Evolutionary conservation across 2,113 vertebrate genomes (phyloP), one percentile per base, ranked within the genome.

Genomic region (Dipodomys stephensi): DNA sequence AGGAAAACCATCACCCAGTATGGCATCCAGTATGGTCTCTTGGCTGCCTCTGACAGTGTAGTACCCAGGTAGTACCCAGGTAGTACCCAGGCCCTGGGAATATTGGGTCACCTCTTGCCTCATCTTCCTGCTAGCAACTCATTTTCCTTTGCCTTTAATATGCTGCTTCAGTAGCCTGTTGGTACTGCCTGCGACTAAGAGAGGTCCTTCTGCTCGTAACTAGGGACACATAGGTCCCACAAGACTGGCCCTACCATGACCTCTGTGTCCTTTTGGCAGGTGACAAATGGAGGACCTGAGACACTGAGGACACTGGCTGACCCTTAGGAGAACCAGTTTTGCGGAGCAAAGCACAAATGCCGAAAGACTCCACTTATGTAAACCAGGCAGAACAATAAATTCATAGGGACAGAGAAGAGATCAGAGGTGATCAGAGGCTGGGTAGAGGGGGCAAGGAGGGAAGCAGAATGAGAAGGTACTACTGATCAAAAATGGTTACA

Each of bases 1-100:
- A 64, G 46, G 60, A 84, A 92, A 90, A 84, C 25, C n/a, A 46
- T 82, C 85, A 76, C 69, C 79, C 89, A 39, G 28, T 28, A 57
- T 68, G 10, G 7, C 19, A 6, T 20, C 57, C 65, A 39, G 8
- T 19, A 69, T 91, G 16, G 16, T 57, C 30, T 7, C 57, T 20
- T 32, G 23, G 35, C 23, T 13, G 0, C 30, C 28, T 4, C 20
- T 46, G 93, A 64, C 67, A 62, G 53, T 0, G 5, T 19, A n/a
- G 73, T 32, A 2, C 27, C 65, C 0, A 12, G 19, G 9, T 19
- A n/a, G 73, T 32, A 2, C 27, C 65, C 0, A 12, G 19, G 9
- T 19, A n/a, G 73, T 32, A 2, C 27, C 65, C 0, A 12, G 23
- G 12, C 32, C n/a, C 82, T 12, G 25, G 87, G 57, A 32, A 27